Conservation (phyloP, 2,113 vertebrate species). For the Diadophis punctatus region DNA sequence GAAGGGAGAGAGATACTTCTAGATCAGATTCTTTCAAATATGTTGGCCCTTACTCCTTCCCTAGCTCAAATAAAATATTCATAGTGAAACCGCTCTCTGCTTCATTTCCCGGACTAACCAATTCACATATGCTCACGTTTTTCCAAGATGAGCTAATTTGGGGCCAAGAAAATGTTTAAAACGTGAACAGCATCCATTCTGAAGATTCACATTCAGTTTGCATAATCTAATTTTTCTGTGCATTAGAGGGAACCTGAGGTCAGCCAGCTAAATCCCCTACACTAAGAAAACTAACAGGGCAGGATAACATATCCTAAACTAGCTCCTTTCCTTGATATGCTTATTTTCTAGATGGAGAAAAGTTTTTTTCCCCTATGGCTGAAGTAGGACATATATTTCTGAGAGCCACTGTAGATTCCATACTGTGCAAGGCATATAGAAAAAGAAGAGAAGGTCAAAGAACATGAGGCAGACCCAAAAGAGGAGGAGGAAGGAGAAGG, state of each 20-base stretch:
- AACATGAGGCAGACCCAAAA: background rate
- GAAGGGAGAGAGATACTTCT: slow-evolving; percentile 25
- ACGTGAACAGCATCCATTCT: background rate
- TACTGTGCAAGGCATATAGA: background rate
- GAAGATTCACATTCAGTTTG: background rate
- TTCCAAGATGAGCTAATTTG: background rate
- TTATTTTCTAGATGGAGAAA: background rate
- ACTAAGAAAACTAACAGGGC: background rate
- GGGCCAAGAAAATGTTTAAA: background rate
- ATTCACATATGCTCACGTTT: background rate
- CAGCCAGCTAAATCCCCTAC: background rate
- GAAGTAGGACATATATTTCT: background rate
- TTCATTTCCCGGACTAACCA: background rate
- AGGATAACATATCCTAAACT: background rate
- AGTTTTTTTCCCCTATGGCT: too few species aligned
- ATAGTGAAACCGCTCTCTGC: background rate
- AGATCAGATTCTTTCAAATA: slow-evolving; percentile 37
- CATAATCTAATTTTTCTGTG: background rate
- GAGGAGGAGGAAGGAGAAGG: background rate
- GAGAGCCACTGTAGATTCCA: background rate
- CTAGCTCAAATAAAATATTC: slow-evolving; percentile 28
- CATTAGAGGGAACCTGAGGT: background rate
- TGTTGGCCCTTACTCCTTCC: slow-evolving; percentile 3
- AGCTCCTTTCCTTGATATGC: background rate
- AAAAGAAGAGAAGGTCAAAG: background rate